phyloP scores from a whole-genome alignment of 30 jellyfish, hydroid and myxozoan genomes.

The Clytia hemisphaerica region DNA sequence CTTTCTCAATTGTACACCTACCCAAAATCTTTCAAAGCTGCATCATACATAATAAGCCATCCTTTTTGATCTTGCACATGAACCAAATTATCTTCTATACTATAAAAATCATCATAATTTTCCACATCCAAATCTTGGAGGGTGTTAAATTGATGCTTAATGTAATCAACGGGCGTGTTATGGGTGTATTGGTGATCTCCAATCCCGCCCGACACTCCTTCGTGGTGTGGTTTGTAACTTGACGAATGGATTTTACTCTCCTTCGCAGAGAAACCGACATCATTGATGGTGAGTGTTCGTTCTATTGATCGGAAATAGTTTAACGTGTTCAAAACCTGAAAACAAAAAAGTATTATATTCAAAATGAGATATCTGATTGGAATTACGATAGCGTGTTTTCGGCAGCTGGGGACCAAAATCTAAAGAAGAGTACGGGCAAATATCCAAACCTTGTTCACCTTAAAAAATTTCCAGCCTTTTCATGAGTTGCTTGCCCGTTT shows the following conservation, averaged over 20 bases:
- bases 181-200: slow-evolving; percentile 70
- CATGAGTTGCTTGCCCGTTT: too few relatives aligned
- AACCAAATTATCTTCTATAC: slow-evolving; percentile 44
- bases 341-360: background rate
- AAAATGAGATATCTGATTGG: too few relatives aligned
- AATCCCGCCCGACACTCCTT: slow-evolving; percentile 27
- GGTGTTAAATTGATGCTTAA: background rate
- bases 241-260: slow-evolving; percentile 31
- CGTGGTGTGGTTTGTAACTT: background rate
- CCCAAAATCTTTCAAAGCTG: slow-evolving; percentile 58
- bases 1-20: background rate
- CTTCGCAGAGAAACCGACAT: slow-evolving; percentile 44
- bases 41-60: slow-evolving; percentile 43
- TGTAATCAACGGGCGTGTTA: slow-evolving; percentile 51
- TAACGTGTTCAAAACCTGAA: slow-evolving; percentile 43
- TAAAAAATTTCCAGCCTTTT: too few relatives aligned
- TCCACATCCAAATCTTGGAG: slow-evolving; percentile 22
- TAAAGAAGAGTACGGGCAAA: too few relatives aligned
- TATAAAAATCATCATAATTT: slow-evolving; percentile 68
- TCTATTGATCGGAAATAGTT: slow-evolving; percentile 74
- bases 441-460: too few relatives aligned
- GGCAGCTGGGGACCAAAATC: too few relatives aligned
- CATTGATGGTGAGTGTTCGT: slow-evolving; percentile 58
- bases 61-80: slow-evolving; percentile 83
- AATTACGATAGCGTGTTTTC: too few relatives aligned